A percentile compares a stretch with the other conserved stretches of the same genome.
Conservation (phyloP, 2,888 invertebrate species). For the Dolichopus griseipennis region DNA sequence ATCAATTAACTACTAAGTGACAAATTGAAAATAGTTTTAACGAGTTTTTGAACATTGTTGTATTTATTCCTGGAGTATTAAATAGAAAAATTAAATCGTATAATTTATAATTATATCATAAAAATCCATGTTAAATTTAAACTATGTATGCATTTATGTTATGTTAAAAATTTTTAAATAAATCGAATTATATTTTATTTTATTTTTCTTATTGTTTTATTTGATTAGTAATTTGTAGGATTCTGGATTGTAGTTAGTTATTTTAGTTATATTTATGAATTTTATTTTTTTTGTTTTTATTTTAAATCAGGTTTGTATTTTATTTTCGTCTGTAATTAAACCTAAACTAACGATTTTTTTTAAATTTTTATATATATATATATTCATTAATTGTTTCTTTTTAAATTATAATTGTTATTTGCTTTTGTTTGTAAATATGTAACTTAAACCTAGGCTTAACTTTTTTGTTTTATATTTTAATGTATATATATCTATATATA, state of each 20-base stretch:
- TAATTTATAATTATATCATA: no score
- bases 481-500: no score
- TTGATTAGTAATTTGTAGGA: not conserved
- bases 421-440: not conserved
- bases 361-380: not conserved
- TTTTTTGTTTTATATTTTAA: not conserved
- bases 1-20: no score
- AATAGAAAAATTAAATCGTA: no score
- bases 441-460: conserved; percentile 4
- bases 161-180: no score
- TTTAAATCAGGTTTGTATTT: not conserved
- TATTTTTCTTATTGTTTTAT: no score
- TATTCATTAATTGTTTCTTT: not conserved
- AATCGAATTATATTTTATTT: no score
- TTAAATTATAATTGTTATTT: not conserved
- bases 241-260: not conserved
- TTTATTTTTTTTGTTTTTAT: not conserved
- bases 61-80: no score
- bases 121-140: no score
- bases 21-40: no score
- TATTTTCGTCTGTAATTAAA: not conserved
- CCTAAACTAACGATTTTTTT: not conserved
- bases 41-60: no score
- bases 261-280: not conserved
- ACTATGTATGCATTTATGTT: no score